Conservation (phyloP, 2,797 vertebrate genomes). For the Prunella strophiata region DNA sequence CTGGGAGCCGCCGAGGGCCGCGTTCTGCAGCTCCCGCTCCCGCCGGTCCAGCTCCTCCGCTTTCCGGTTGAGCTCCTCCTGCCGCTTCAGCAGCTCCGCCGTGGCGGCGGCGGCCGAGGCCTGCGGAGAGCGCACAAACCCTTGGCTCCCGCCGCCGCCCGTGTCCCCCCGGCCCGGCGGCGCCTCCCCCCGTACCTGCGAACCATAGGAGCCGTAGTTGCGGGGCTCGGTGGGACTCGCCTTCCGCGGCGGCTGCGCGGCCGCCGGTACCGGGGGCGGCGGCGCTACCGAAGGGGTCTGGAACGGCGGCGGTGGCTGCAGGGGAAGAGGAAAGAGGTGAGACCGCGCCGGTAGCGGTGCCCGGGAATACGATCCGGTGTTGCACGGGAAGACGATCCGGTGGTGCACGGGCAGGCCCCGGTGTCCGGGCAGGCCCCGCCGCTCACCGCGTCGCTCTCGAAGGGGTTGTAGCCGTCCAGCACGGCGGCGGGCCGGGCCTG, state of each 20-base stretch:
- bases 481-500: conserved; percentile 85
- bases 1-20: conserved; percentile 80
- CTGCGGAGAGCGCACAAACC: not conserved
- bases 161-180: not conserved
- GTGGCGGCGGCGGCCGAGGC: conserved; percentile 78
- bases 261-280: conserved; percentile 73
- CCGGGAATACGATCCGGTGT: not conserved
- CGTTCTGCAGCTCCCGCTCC: conserved; percentile 89
- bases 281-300: conserved; percentile 52
- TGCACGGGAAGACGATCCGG: not conserved
- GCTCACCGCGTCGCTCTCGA: conserved; percentile 74
- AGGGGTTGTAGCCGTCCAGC: conserved; percentile 94
- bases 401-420: not conserved
- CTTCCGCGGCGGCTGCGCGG: conserved; percentile 81
- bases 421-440: not conserved
- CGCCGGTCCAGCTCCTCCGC: conserved; percentile 90
- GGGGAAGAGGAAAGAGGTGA: not conserved
- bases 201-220: conserved; percentile 92
- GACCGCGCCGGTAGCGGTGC: conserved; percentile 11
- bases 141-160: not conserved
- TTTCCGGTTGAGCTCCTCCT: conserved; percentile 95
- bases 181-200: conserved; percentile 77
- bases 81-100: conserved; percentile 89
- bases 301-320: not conserved
- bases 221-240: conserved; percentile 86